Base-by-base conservation (phyloP, 92 coral and sea anemone species). In the Palythoa heliodiscus region DNA sequence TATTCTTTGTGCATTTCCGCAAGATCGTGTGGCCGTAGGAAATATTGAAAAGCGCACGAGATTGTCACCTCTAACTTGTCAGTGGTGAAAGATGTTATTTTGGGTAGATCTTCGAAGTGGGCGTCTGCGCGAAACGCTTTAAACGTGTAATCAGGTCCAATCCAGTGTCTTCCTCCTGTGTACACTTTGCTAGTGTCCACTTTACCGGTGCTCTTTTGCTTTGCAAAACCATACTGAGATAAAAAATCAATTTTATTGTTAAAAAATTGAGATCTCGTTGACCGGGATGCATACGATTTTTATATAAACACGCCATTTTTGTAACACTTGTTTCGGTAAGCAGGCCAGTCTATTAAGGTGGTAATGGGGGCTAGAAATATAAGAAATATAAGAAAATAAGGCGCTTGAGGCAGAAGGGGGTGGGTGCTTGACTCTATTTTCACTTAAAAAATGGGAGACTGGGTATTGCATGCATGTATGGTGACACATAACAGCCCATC, bases 101-200 rank as follows among this genome's bases (percentile, higher is more conserved):
- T 70, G 66, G 85, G 75, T 22, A 93, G 69, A 53, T 91, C 85
- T 47, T 82, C 88, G 69, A 86, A 83, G 54, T 93, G 94, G 8
- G 94, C 96, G 63, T 93, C 87, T 11, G 94, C 89, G 50, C 84
- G 91, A 80, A 88, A 93, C 20, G 61, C 63, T 78, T 93, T 93
- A 87, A 93, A 93, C 11, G 89, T 91, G 83, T 77, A 91, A 82
- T 93, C 96, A 1, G 96, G 96, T 16, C 96, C 96, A 70, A 93
- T 43, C 69, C 92, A 86, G 60, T 91, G 91, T 37, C 96, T 89
- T 11, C 96, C 96, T 2, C 89, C 88, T 2, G 86, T 70, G 80
- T 83, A 93, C 20, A 93, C 92, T 68, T 88, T 47, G 16, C 79
- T 78, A 39, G 88, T 80, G 91, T 91, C 83, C 3, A 93, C 96